These are phyloP conservation scores for Anseranas semipalmata DNA, from an alignment of 2,113 vertebrate genomes.

Conservation along the genomic window DNA sequence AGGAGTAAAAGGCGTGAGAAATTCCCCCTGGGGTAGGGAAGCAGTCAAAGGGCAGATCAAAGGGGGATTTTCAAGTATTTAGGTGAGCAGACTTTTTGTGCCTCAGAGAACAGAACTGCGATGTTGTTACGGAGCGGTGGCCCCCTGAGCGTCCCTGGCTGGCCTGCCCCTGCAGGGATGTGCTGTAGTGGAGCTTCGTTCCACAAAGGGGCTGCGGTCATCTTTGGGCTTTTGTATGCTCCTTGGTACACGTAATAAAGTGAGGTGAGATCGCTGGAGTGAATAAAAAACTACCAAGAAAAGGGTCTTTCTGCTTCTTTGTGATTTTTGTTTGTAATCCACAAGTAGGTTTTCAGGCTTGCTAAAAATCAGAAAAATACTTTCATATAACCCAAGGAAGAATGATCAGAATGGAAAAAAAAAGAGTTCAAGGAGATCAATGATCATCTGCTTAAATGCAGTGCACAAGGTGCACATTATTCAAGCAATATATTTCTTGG, in stretches of 20 bases:
- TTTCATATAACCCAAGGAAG: not conserved
- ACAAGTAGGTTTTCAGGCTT: not conserved
- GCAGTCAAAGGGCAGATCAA: not conserved
- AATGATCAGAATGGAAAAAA: not conserved
- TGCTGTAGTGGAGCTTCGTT: not conserved
- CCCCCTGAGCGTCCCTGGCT: not conserved
- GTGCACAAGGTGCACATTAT: conserved; percentile 21
- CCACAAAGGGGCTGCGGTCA: not conserved
- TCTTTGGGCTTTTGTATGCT: not conserved
- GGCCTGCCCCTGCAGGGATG: not conserved
- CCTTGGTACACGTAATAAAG: not conserved
- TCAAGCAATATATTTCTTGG: not conserved
- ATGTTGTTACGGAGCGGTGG: accelerated
- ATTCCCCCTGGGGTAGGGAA: not conserved
- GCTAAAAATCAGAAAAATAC: not conserved
- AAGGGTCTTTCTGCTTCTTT: not conserved
- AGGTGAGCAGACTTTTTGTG: not conserved
- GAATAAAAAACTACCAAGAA: not conserved
- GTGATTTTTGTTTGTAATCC: not conserved
- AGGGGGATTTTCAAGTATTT: not conserved
- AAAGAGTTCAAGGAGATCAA: not conserved
- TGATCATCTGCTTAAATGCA: not conserved
- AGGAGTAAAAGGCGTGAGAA: not conserved
- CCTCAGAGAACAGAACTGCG: not conserved
- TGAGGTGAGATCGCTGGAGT: not conserved